Evolutionary conservation across 2,888 invertebrate genomes (phyloP), one percentile per base, ranked within the genome.

Genomic region (Thereva unica): DNA sequence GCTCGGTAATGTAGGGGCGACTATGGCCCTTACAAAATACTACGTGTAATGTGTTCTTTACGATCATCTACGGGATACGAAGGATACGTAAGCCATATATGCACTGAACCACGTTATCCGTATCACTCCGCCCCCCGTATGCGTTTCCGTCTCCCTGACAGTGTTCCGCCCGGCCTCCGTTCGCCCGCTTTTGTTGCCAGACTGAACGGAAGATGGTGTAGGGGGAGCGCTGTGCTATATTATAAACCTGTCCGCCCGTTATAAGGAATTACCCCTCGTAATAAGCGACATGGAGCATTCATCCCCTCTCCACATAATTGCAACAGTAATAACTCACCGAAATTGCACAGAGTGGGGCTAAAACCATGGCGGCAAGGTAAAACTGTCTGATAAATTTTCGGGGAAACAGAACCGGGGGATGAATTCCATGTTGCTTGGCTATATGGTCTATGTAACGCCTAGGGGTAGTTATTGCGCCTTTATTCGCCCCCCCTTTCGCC

Each of bases 241-340:
- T 68, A 68, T 53, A 54, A 69, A 69, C 69, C 69, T 64, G 69
- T 67, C 69, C 69, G 64, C 64, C 69, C 50, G 53, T 47, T 56
- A 67, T 59, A 68, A 64, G 68, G 66, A 68, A 68, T 57, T 68
- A 64, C 68, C 68, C 66, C 68, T 64, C 66, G 64, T 68, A 56
- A 64, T 65, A 68, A 68, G 61, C 61, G 61, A 61, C 61, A 41
- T 41, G 56, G 49, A 65, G 49, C 53, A 41, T 35, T 59, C 49
- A 54, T 45, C 23, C 23, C 57, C 52, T 50, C 69, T 67, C 61
- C 50, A 64, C 61, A 68, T 68, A 69, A 69, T 69, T 69, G 67
- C 69, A 69, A 69, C 69, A 69, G 67, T 67, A 67, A 64, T 69
- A 69, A 69, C 69, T 69, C 67, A 69, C 57, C 54, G 64, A 61